Evolutionary conservation across 2,797 vertebrate species (phyloP).

Genomic region (Intellagama lesueurii): DNA sequence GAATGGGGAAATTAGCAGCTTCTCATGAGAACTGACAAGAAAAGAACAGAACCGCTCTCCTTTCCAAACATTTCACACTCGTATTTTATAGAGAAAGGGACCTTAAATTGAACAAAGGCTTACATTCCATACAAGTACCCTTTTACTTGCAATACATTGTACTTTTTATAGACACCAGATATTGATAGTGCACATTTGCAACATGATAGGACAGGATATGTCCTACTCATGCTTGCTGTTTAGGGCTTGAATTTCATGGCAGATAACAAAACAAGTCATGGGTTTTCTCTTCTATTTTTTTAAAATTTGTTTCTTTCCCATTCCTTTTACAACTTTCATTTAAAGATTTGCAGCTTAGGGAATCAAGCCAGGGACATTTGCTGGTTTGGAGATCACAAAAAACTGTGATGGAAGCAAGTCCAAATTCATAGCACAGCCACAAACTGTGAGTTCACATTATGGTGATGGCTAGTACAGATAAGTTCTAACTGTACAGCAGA

Average conservation of each 20-base stretch:
- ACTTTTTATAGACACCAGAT: not conserved
- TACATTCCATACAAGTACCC: constrained; percentile 39
- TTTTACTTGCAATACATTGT: not conserved
- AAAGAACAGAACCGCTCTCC: not conserved
- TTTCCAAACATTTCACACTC: constrained; percentile 31
- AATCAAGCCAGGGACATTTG: not conserved
- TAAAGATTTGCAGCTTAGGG: not conserved
- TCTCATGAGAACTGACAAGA: constrained; percentile 59
- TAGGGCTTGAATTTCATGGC: not conserved
- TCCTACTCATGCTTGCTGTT: not conserved
- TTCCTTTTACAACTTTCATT: not conserved
- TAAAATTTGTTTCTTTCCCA: not conserved
- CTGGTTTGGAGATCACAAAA: not conserved
- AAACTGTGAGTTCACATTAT: not conserved
- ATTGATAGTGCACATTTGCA: constrained; percentile 12
- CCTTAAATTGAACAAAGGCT: constrained; percentile 47
- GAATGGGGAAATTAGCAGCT: constrained; percentile 55
- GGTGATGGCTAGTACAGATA: not conserved
- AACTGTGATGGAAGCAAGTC: not conserved
- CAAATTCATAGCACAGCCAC: not conserved
- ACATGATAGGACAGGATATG: too few relatives aligned
- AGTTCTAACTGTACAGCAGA: not conserved
- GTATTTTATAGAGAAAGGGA: constrained; percentile 36
- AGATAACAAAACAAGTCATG: not conserved
- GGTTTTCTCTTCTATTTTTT: not conserved